Evolutionary conservation across 2,113 vertebrate species (phyloP), one percentile per base, ranked within the genome.

Genomic region (Nycticorax nycticorax): DNA sequence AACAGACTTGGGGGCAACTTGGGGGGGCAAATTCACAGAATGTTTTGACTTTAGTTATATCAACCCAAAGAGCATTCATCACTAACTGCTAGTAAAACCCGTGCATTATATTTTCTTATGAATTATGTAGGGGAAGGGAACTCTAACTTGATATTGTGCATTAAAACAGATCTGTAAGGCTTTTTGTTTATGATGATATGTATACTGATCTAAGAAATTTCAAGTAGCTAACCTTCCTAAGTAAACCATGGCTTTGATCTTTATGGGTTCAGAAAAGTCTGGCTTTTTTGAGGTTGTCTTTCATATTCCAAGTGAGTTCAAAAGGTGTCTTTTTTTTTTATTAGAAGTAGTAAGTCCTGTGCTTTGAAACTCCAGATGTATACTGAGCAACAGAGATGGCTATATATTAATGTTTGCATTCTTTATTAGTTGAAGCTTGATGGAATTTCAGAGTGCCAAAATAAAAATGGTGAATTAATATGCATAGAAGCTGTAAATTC

Each of bases 401-500:
- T 73, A 28, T 55, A 16, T 47, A 14, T 24, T 73, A 43, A 12
- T 35, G 73, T 79, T 87, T 80, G 18, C 57, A 57, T 78, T 85
- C 56, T 78, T 63, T 57, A 59, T 84, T 85, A 89, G 21, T 12
- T 78, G 84, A 64, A 93, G 33, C 50, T 66, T 80, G 81, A 91
- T 93, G 85, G 64, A 60, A 79, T 96, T 93, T 85, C n/a, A 52
- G 75, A 75, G 69, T 68, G 56, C 68, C 62, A 91, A 93, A 96
- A 93, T 81, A 89, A 93, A 92, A 97, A 71, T 57, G 23, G 66
- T 41, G 48, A 92, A 91, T 96, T 92, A 75, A 78, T 92, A 87
- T 96, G 91, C 80, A 66, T 72, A 66, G 76, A 85, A 82, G 77
- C 28, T 89, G 63, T 84, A 91, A 83, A 87, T 92, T 94, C 96